Percentiles rank a stretch among this genome's conserved stretches.
Conservation (phyloP, 2,797 vertebrate genomes). For the Macrochelys suwanniensis region DNA sequence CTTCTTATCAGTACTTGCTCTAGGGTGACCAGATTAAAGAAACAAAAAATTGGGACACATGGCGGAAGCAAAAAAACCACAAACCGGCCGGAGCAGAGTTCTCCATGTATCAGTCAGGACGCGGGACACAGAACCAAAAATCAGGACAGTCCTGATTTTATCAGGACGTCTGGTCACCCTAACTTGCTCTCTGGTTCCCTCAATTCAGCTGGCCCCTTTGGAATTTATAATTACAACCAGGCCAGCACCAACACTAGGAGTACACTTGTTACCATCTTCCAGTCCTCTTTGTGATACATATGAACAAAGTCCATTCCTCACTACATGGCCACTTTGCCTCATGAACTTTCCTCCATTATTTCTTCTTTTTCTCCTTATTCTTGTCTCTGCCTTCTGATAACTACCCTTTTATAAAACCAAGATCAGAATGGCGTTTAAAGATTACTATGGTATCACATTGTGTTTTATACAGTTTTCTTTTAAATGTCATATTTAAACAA, state of each 20-base stretch:
- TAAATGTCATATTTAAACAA: not conserved
- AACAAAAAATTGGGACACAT: too few species aligned
- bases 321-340: rapidly evolving
- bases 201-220: not conserved
- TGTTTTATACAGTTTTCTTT: not conserved
- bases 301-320: not conserved
- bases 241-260: not conserved
- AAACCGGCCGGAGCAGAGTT: too few species aligned
- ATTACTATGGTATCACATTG: not conserved
- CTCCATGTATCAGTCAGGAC: too few species aligned
- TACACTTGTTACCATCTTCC: not conserved
- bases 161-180: too few species aligned
- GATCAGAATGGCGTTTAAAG: not conserved
- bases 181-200: not conserved
- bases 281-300: not conserved
- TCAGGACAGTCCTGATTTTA: too few species aligned
- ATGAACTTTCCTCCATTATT: not conserved
- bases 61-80: too few species aligned
- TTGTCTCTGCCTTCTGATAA: not conserved
- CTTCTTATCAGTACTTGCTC: not conserved
- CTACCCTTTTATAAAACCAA: not conserved
- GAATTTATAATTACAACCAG: not conserved
- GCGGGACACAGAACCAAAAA: too few species aligned
- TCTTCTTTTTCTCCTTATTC: not conserved
- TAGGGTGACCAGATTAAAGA: too few species aligned